phyloP scores from a whole-genome alignment of 64 coral and sea anemone species.

The Astreopora myriophthalma region DNA sequence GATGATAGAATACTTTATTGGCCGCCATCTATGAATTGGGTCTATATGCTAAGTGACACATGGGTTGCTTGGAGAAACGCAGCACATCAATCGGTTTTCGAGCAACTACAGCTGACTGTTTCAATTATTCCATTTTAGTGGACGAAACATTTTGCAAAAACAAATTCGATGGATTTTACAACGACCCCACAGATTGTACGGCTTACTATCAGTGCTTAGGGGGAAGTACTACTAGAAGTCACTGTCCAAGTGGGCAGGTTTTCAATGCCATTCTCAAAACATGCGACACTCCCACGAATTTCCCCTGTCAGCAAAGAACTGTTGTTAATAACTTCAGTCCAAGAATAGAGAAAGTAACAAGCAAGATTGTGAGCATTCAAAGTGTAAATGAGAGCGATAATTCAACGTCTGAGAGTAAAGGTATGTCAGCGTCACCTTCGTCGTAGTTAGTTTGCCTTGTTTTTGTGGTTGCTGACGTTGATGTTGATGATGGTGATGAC shows the following conservation, averaged over 20 bases:
- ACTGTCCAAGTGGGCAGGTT: slow-evolving; percentile 15
- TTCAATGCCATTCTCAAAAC: slow-evolving; percentile 48
- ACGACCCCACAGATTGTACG: slow-evolving; percentile 18
- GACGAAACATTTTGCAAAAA: slow-evolving; percentile 48
- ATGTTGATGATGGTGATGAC: neutral
- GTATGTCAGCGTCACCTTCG: neutral
- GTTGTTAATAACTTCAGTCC: neutral
- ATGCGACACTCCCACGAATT: slow-evolving; percentile 37
- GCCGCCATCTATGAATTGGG: too few relatives aligned
- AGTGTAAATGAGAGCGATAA: neutral
- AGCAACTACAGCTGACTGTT: neutral
- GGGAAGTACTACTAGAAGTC: slow-evolving; percentile 3
- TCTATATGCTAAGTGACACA: too few relatives aligned
- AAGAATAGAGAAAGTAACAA: neutral
- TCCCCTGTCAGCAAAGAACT: slow-evolving; percentile 4
- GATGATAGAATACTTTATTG: too few relatives aligned
- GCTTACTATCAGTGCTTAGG: slow-evolving; percentile 43
- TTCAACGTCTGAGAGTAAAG: neutral
- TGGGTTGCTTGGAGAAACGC: too few relatives aligned
- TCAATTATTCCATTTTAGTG: neutral
- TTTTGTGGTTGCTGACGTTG: neutral
- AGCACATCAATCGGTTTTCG: too few relatives aligned
- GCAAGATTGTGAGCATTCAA: neutral
- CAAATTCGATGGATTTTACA: slow-evolving; percentile 55
- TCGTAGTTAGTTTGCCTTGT: neutral